phyloP scores from a whole-genome alignment of 2,113 vertebrate genomes.

The Heterochromis multidens region DNA sequence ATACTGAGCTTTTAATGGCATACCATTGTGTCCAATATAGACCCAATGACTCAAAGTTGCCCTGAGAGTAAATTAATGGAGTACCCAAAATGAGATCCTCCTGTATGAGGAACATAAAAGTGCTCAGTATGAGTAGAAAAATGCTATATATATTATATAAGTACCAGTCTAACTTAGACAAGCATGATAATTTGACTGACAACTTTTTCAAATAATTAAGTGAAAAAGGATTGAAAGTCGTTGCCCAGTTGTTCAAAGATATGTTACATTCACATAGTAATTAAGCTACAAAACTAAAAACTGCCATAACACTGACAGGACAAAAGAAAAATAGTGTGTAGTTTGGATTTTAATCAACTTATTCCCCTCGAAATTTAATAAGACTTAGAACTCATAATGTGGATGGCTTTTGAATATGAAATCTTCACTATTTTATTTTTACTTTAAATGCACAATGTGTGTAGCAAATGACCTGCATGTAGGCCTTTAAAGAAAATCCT shows the following conservation, averaged over 20 bases:
- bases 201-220: background rate
- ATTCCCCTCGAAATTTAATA: background rate
- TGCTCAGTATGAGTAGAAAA: background rate
- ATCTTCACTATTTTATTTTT: background rate
- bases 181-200: background rate
- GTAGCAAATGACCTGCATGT: background rate
- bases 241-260: too few relatives aligned
- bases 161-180: background rate
- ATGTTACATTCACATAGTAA: background rate
- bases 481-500: background rate
- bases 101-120: background rate
- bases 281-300: background rate
- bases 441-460: background rate
- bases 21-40: background rate
- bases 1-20: background rate
- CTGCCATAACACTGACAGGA: too few relatives aligned
- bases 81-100: background rate
- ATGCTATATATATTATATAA: background rate
- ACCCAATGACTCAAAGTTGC: background rate
- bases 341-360: too few relatives aligned
- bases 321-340: too few relatives aligned
- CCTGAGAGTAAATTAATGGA: background rate
- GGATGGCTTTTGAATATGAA: background rate
- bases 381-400: background rate
- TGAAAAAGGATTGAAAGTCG: background rate